Evolutionary conservation across 2,797 vertebrate genomes (phyloP).

Genomic region (Numenius phaeopus): DNA sequence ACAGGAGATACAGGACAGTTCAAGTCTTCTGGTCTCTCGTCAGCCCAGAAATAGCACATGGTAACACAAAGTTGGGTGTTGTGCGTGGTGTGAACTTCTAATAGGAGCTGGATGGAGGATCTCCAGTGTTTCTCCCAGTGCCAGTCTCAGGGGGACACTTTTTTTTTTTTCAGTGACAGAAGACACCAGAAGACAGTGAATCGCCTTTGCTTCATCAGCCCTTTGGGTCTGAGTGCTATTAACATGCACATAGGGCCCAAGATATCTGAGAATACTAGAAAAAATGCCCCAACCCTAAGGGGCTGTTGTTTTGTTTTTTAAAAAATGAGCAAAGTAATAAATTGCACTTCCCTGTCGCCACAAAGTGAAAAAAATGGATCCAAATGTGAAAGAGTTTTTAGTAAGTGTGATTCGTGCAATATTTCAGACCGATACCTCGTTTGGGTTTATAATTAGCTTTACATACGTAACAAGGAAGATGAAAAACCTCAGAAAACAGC

Average conservation of each 20-base stretch:
- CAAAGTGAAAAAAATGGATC: not conserved
- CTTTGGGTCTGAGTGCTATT: not conserved
- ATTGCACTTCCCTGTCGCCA: not conserved
- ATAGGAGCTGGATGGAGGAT: not conserved
- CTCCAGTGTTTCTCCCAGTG: not conserved
- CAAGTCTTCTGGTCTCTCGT: not conserved
- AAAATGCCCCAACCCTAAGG: not conserved
- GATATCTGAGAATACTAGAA: not conserved
- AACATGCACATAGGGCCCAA: not conserved
- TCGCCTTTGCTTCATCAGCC: not conserved
- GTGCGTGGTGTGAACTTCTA: not conserved
- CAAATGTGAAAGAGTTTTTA: not conserved
- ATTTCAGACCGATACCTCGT: not conserved
- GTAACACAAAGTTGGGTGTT: accelerated
- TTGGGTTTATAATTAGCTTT: not conserved
- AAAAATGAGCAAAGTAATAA: not conserved
- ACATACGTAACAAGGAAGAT: not conserved
- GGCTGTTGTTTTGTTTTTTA: not conserved
- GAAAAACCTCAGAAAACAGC: constrained; percentile 19
- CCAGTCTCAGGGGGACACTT: not conserved
- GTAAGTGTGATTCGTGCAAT: not conserved
- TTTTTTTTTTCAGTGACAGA: not conserved
- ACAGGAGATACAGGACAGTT: not conserved
- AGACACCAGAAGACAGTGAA: not conserved
- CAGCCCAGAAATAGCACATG: not conserved